Base-by-base conservation (phyloP, 2,888 invertebrate genomes). In the Dasysyrphus tricinctus region DNA sequence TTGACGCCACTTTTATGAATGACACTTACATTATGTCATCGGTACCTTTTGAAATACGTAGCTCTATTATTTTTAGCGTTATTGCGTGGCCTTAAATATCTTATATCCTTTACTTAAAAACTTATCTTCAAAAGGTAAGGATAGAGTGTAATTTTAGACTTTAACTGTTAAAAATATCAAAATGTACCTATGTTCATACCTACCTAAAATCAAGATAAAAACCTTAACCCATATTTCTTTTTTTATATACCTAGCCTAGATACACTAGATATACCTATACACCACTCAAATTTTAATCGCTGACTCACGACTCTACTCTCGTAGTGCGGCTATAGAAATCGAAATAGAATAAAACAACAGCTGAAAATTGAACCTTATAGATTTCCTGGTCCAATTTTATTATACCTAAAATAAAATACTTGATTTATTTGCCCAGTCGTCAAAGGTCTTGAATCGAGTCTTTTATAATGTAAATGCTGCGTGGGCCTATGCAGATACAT, bases 181-280 rank as follows among this genome's bases (percentile, higher is more conserved):
- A 51, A 77, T 51, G 56, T 12, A 12, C 8, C n/a, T n/a, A n/a
- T n/a, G n/a, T n/a, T n/a, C n/a, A 49, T 24, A 19, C 24, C 51
- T 65, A 57, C 34, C 74, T 49, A 59, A 37, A 47, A 84, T 84
- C 79, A 61, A 80, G 83, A 82, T 78, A 82, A 69, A 47, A 29
- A 39, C 39, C 24, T 24, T n/a, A 37, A 65, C 16, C 69, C 63
- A 69, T 79, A 79, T 75, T 72, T 57, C 65, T 65, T 70, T 79
- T 78, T 70, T 37, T 47, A 51, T 8, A 9, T 16, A 19, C 6
- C 39, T 39, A 14, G 12, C 6, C 39, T 39, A 14, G 12, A 3
- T 34, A 73, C 51, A 51, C 37, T 56, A 24, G 24, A 24, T 24
- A 24, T 3, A 24, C 24, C n/a, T n/a, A 24, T 2, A 24, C 24